phyloP scores from a whole-genome alignment of 1,140 invertebrate species.

The Euschistus heros region DNA sequence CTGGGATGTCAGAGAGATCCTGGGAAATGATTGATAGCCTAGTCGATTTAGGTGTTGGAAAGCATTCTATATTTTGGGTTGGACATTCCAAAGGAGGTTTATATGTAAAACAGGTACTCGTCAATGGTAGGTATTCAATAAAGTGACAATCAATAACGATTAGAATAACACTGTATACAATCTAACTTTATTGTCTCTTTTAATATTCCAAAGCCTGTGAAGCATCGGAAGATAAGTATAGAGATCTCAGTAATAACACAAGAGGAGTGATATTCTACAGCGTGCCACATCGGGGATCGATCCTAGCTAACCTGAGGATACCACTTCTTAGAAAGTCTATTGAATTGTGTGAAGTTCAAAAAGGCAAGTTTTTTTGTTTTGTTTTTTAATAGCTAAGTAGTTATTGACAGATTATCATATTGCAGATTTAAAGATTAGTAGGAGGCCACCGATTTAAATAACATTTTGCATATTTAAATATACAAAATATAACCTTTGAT shows the following conservation, averaged over 20 bases:
- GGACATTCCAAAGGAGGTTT: constrained; percentile 60
- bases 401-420: no score
- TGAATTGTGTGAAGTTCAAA: constrained; percentile 50
- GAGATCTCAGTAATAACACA: constrained; percentile 40
- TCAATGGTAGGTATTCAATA: constrained; percentile 38
- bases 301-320: constrained; percentile 51
- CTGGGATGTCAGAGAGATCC: constrained; percentile 46
- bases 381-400: no score
- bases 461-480: no score
- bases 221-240: constrained; percentile 24
- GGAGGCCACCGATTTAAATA: no score
- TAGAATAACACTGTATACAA: not conserved
- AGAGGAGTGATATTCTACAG: constrained; percentile 59
- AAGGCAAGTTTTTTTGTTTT: constrained; percentile 40
- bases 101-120: constrained; percentile 57
- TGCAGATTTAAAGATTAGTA: no score
- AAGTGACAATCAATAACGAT: no score
- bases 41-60: constrained; percentile 45
- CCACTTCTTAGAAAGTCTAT: constrained; percentile 46
- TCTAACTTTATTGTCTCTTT: not conserved
- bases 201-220: constrained; percentile 33
- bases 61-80: constrained; percentile 54
- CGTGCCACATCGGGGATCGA: constrained; percentile 58
- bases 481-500: no score
- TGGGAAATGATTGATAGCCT: constrained; percentile 54